Conservation (phyloP, 2,797 vertebrate genomes). For the Lerista edwardsae region DNA sequence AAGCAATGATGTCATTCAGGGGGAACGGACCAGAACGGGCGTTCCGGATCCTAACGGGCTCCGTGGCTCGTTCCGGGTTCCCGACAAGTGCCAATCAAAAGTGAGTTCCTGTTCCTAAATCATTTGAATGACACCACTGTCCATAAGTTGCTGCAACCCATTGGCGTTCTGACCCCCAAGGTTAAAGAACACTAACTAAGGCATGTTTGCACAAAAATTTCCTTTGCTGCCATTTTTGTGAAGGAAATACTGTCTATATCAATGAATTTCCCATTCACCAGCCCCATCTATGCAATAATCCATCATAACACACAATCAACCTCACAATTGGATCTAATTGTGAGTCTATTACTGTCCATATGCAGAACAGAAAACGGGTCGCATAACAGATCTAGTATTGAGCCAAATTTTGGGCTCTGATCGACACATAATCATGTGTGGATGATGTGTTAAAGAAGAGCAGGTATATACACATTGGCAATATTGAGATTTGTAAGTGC, state of each 20-base stretch:
- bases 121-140: no score
- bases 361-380: not conserved
- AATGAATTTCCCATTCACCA: not conserved
- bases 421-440: not conserved
- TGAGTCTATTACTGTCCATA: not conserved
- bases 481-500: not conserved
- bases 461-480: not conserved
- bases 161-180: no score
- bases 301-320: not conserved
- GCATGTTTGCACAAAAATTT: not conserved
- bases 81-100: no score
- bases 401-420: not conserved
- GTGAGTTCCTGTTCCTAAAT: no score
- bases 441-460: not conserved
- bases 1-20: no score
- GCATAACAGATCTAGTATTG: not conserved
- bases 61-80: no score
- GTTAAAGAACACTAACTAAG: no score
- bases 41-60: no score
- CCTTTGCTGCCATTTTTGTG: not conserved
- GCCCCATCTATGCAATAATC: not conserved
- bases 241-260: not conserved
- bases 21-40: no score
- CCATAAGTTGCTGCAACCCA: no score
- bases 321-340: not conserved